A percentile compares a stretch with the other conserved stretches of the same genome.
Evolutionary conservation across 2,888 invertebrate species (phyloP).

Genomic region (Atrina japonica): DNA sequence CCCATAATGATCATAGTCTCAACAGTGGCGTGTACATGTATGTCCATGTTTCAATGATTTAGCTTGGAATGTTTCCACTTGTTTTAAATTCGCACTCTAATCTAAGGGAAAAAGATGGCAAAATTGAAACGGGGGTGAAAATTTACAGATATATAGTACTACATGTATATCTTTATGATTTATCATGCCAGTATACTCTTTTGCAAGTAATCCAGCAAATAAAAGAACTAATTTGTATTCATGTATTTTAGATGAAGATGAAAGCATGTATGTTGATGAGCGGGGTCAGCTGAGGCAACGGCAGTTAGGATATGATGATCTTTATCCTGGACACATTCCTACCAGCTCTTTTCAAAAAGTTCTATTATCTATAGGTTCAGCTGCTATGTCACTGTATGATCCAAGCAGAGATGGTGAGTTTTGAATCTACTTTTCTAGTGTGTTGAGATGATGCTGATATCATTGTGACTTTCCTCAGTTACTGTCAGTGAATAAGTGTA

Average conservation of each 20-base stretch:
- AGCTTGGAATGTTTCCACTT: no score
- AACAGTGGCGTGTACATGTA: no score
- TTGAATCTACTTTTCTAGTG: not conserved
- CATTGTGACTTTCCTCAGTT: not conserved
- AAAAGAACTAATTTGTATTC: no score
- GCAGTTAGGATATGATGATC: slow-evolving; percentile 31
- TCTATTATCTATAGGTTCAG: slow-evolving; percentile 92
- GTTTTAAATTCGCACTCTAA: no score
- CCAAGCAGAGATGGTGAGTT: slow-evolving; percentile 86
- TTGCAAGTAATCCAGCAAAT: no score
- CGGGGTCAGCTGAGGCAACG: slow-evolving; percentile 13
- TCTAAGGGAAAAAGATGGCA: no score
- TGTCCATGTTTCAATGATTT: no score
- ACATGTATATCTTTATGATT: no score
- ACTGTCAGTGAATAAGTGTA: not conserved
- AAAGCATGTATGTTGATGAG: slow-evolving; percentile 24
- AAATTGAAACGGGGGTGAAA: no score
- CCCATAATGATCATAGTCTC: no score
- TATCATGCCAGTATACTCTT: no score
- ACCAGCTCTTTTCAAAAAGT: slow-evolving; percentile 86
- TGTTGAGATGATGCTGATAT: not conserved
- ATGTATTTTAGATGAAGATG: slow-evolving; percentile 21
- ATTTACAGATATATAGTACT: no score
- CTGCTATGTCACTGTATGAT: slow-evolving; percentile 89
- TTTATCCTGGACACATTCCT: slow-evolving; percentile 80